Percentiles rank a stretch among this genome's conserved stretches.
Evolutionary conservation across 2,113 vertebrate genomes (phyloP).

Genomic region (Myodes glareolus): DNA sequence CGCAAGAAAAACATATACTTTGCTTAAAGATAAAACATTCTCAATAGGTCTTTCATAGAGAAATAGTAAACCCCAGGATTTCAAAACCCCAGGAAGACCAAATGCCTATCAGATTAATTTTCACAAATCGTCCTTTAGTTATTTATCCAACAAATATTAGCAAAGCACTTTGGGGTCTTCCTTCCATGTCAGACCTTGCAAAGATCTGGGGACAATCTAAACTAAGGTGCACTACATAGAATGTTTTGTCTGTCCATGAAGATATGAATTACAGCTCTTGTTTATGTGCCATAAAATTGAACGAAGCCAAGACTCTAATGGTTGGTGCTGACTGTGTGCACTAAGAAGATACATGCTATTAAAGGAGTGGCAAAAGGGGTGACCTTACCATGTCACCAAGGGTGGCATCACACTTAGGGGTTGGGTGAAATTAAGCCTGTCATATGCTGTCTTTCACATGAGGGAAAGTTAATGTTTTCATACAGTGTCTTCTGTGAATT

Average conservation of each 20-base stretch:
- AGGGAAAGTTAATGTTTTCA: conserved; percentile 35
- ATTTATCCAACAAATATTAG: conserved; percentile 3
- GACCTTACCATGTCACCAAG: conserved; percentile 39
- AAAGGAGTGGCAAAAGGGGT: conserved; percentile 13
- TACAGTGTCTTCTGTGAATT: not conserved
- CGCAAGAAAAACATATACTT: not conserved
- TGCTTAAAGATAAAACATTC: not conserved
- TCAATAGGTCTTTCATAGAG: not conserved
- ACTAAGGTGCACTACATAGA: not conserved
- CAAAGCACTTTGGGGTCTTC: conserved; percentile 3
- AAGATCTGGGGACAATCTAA: not conserved
- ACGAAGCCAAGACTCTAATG: not conserved
- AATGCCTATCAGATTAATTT: conserved; percentile 24
- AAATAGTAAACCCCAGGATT: conserved; percentile 6
- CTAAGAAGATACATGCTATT: not conserved
- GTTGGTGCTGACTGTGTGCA: not conserved
- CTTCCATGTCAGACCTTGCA: not conserved
- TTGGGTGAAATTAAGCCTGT: conserved; percentile 2
- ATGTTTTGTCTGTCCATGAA: not conserved
- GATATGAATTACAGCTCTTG: not conserved
- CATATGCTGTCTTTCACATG: conserved; percentile 24
- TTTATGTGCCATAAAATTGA: not conserved
- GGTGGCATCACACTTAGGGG: not conserved
- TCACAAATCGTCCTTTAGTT: not conserved
- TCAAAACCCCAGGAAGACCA: not conserved